Percentiles rank a stretch among this genome's conserved stretches.
These are phyloP conservation scores for Sturmia bella DNA, from an alignment of 2,888 invertebrate genomes.

Conservation along the genomic window DNA sequence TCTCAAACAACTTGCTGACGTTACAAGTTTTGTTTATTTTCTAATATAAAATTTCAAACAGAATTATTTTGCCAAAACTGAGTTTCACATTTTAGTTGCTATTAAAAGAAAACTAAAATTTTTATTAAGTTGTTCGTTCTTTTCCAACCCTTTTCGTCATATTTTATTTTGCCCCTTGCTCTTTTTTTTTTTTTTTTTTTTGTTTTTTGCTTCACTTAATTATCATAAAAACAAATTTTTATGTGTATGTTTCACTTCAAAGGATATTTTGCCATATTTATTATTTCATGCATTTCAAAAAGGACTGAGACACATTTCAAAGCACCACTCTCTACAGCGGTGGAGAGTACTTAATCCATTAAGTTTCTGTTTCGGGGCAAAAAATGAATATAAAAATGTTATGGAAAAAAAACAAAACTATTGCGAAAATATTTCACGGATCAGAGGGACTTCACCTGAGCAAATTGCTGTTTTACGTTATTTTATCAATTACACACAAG, in stretches of 20 bases:
- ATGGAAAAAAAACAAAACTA: slow-evolving; percentile 16
- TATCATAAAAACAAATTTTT: slow-evolving; percentile 50
- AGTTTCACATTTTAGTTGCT: slow-evolving; percentile 34
- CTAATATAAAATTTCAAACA: slow-evolving; percentile 37
- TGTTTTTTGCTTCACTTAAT: slow-evolving; percentile 51
- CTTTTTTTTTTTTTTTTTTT: too few species aligned
- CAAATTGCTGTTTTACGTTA: too few species aligned
- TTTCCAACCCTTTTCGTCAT: slow-evolving; percentile 22
- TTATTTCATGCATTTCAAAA: slow-evolving; percentile 19
- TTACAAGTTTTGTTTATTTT: slow-evolving; percentile 10
- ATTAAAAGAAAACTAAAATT: slow-evolving; percentile 26
- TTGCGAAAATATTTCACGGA: slow-evolving; percentile 22
- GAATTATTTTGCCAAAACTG: slow-evolving; percentile 25
- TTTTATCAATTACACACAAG: too few species aligned
- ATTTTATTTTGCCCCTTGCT: background rate
- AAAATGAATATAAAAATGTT: background rate
- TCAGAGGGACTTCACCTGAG: background rate
- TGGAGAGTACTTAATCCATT: slow-evolving; percentile 66
- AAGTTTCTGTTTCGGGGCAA: slow-evolving; percentile 18
- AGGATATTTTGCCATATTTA: slow-evolving; percentile 38
- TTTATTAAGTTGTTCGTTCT: background rate
- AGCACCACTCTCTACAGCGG: slow-evolving; percentile 26
- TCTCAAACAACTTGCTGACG: slow-evolving; percentile 23
- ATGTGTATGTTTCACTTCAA: slow-evolving; percentile 63
- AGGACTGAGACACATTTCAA: slow-evolving; percentile 29